Base-by-base conservation (phyloP, 2,888 invertebrate genomes). In the Drosophila lutescens region DNA sequence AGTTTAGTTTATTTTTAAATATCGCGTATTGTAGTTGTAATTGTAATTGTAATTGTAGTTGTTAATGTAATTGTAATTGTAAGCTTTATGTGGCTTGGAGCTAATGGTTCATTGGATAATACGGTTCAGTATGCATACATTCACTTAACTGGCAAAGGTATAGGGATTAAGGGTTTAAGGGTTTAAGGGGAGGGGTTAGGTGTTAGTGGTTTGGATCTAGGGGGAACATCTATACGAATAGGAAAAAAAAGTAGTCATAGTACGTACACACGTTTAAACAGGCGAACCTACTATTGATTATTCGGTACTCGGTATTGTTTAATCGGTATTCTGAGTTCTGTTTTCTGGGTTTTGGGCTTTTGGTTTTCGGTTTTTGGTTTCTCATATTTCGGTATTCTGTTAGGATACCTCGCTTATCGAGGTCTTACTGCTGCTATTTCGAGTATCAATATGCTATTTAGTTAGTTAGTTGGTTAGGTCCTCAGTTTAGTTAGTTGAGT, bases 31-130 rank as follows among this genome's bases (percentile, higher is more conserved):
- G 46, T 47, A 44, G 8, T 30, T 30, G 30, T 30, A 43, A 43
- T 43, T 66, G 50, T 57, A 49, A 61, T 56, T 47, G 51, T 67
- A 30, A 53, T 53, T 67, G 47, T 58, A 59, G 53, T 54, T 71
- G 59, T 83, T 78, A 83, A 56, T 81, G 80, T 80, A 38, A 43
- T 73, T 63, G 74, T 66, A 80, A 71, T 73, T 77, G 70, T 86
- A 88, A 82, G 86, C 84, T 77, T 88, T 73, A 74, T 88, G 82
- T 79, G 82, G 84, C 84, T 84, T 84, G 89, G 86, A 84, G 84
- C 84, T 84, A 89, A 89, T 85, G 74, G 81, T 78, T 87, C 72
- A 86, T 88, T 83, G 77, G 85, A 87, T 89, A 85, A 86, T 82
- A 78, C 71, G 70, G 44, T 41, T 74, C 36, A 43, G 66, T 74